Base-by-base conservation (phyloP, 2,888 invertebrate species). In the Diplazon laetatorius region DNA sequence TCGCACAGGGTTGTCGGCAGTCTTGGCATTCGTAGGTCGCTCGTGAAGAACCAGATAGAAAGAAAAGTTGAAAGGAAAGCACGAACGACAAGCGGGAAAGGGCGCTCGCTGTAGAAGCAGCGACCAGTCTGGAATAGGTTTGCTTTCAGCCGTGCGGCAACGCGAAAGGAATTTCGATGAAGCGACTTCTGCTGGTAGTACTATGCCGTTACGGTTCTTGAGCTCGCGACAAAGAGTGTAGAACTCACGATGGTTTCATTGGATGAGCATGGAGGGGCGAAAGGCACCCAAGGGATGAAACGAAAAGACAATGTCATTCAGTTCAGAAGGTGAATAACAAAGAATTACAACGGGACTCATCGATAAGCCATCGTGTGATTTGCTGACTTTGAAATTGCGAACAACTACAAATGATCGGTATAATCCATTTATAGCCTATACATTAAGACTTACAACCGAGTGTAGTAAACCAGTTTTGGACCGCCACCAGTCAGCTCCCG, bases 121-220 rank as follows among this genome's bases (percentile, higher is more conserved):
- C 42, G 52, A 62, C 55, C 48, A 44, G 48, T 52, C n/a, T 72
- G 82, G 86, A 85, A 86, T 85, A 85, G 87, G 86, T 85, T 88
- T 85, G 87, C 86, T 86, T 86, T 85, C 83, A 82, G 80, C 80
- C 80, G 77, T 66, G 80, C 81, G 79, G 82, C 83, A 82, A 86
- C 86, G 86, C 84, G 86, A 83, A 82, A 83, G 84, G 87, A 89
- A 89, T 89, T 87, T 86, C 85, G 87, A 89, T 87, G 86, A 88
- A 87, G 83, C 83, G 80, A 71, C 82, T 79, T 69, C 70, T 39
- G 42, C 63, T 22, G 52, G 62, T 60, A 35, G 46, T 59, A 50
- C 59, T 52, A 20, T 30, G 50, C 39, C 25, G 62, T 63, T 69
- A 63, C 71, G 68, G 57, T 39, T 68, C 46, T 18, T 39, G 75